Evolutionary conservation across 2,888 invertebrate species (phyloP).

Genomic region (Xestia ashworthii): DNA sequence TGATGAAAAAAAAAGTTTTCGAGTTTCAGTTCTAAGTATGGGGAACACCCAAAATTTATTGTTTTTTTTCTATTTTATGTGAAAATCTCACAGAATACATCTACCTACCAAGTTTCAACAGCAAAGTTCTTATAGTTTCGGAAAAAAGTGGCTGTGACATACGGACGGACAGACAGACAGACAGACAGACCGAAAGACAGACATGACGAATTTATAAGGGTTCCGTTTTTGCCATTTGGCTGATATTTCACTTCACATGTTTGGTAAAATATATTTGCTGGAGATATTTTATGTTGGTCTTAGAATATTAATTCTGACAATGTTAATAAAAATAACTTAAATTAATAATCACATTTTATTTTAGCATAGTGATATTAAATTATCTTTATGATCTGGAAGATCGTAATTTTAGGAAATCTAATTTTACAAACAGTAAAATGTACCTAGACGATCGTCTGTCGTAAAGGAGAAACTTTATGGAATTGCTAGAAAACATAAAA

Average conservation of each 20-base stretch:
- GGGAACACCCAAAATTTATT: too few relatives aligned
- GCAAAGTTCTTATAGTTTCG: too few relatives aligned
- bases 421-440: neutral
- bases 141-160: too few relatives aligned
- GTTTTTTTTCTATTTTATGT: too few relatives aligned
- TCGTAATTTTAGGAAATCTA: neutral
- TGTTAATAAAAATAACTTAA: neutral
- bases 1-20: too few relatives aligned
- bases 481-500: conserved; percentile 26
- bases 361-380: neutral
- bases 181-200: too few relatives aligned
- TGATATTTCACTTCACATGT: neutral
- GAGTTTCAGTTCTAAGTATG: too few relatives aligned
- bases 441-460: neutral
- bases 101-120: too few relatives aligned
- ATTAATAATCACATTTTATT: neutral
- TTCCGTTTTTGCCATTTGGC: too few relatives aligned
- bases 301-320: neutral
- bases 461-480: conserved; percentile 15
- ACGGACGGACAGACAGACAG: too few relatives aligned
- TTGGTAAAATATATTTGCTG: neutral
- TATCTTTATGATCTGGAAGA: neutral
- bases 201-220: too few relatives aligned
- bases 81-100: too few relatives aligned
- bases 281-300: neutral